These are phyloP conservation scores for Epicampocera succincta DNA, from an alignment of 2,888 invertebrate species.

Conservation along the genomic window DNA sequence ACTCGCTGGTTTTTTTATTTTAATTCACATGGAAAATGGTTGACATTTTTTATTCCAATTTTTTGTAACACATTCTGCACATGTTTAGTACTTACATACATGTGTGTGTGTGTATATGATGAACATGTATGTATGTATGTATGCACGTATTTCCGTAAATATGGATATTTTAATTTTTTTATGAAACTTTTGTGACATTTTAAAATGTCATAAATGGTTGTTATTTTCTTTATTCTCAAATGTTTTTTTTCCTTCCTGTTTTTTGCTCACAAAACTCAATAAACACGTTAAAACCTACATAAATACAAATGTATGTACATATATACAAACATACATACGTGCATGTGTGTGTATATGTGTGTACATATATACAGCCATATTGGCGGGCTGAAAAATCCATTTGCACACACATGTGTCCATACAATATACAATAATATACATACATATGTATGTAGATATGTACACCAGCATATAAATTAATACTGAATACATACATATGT, in stretches of 20 bases:
- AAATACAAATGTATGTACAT: neutral
- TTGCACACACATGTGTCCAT: neutral
- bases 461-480: too few relatives aligned
- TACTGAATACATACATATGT: too few relatives aligned
- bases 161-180: conserved; percentile 41
- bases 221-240: conserved; percentile 24
- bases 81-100: too few relatives aligned
- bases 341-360: neutral
- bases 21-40: too few relatives aligned
- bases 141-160: conserved; percentile 31
- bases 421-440: neutral
- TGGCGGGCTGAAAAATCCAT: too few relatives aligned
- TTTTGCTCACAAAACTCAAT: neutral
- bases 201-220: conserved; percentile 53
- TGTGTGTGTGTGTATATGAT: too few relatives aligned
- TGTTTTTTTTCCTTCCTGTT: conserved; percentile 9
- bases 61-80: too few relatives aligned
- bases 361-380: neutral
- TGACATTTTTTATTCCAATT: too few relatives aligned
- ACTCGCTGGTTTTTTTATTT: too few relatives aligned
- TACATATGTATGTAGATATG: neutral
- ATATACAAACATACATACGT: neutral
- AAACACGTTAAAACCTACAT: neutral
- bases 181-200: conserved; percentile 51
- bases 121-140: too few relatives aligned